Evolutionary conservation across 1,140 invertebrate species (phyloP).

Genomic region (Manduca sexta): DNA sequence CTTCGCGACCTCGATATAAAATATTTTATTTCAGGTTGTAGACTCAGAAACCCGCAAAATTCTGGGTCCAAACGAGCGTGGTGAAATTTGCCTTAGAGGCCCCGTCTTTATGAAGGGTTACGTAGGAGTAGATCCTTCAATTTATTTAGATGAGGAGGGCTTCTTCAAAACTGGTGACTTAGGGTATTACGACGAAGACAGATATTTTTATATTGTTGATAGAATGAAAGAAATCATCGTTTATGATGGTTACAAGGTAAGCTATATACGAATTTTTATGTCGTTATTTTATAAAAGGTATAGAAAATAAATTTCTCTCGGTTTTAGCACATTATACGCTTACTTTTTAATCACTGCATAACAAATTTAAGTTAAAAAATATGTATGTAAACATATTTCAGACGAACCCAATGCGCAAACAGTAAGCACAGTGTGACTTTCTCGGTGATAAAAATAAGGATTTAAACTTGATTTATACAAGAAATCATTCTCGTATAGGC

Average conservation of each 20-base stretch:
- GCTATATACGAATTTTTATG: too few relatives aligned
- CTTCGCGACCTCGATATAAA: constrained; percentile 32
- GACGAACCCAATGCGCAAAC: too few relatives aligned
- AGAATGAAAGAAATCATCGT: constrained; percentile 87
- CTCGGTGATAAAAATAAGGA: too few relatives aligned
- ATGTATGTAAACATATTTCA: too few relatives aligned
- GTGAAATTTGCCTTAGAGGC: constrained; percentile 78
- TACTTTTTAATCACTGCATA: too few relatives aligned
- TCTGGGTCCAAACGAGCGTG: constrained; percentile 73
- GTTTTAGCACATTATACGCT: too few relatives aligned
- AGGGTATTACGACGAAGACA: constrained; percentile 81
- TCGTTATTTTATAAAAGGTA: too few relatives aligned
- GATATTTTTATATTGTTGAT: constrained; percentile 82
- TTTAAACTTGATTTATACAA: too few relatives aligned
- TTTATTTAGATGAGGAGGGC: constrained; percentile 79
- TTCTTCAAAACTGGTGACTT: constrained; percentile 89
- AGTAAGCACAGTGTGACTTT: too few relatives aligned
- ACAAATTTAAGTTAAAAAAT: too few relatives aligned
- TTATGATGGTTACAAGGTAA: constrained; percentile 77
- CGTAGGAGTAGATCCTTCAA: constrained; percentile 76
- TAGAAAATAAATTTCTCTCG: too few relatives aligned
- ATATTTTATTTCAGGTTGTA: constrained; percentile 52
- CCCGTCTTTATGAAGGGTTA: constrained; percentile 79
- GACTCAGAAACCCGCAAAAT: constrained; percentile 73
- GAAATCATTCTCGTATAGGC: too few relatives aligned